Evolutionary conservation across 2,797 vertebrate species (phyloP).

Genomic region (Eulemur mongoz): DNA sequence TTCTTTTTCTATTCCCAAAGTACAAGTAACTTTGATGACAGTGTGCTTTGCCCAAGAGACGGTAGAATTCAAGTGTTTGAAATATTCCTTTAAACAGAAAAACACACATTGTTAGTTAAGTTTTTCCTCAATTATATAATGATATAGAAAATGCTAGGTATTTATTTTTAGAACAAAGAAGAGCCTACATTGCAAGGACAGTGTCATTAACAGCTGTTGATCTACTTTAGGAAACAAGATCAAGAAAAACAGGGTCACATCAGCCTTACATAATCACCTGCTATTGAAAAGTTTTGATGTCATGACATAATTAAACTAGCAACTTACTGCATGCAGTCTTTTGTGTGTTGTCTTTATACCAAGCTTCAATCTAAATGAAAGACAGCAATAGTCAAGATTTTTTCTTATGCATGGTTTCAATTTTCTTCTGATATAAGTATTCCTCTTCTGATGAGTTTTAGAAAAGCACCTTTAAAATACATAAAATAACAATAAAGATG

Average conservation of each 20-base stretch:
- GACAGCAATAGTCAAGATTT: neutral
- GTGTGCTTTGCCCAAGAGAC: neutral
- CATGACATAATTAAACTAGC: neutral
- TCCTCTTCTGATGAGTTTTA: neutral
- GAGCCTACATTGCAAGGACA: neutral
- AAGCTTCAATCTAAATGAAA: neutral
- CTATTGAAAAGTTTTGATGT: neutral
- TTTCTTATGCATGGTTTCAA: neutral
- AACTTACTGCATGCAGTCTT: neutral
- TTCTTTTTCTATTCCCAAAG: neutral
- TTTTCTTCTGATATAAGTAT: neutral
- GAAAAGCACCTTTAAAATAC: conserved; percentile 42
- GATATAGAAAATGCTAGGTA: neutral
- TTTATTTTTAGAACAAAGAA: neutral
- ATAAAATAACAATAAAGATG: neutral
- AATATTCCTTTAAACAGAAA: neutral
- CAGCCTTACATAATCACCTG: neutral
- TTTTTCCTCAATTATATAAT: neutral
- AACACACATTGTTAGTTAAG: neutral
- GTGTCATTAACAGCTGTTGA: neutral
- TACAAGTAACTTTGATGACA: neutral
- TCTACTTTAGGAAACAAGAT: neutral
- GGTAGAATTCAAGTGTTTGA: neutral
- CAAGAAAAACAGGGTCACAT: neutral
- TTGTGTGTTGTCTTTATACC: neutral